These are phyloP conservation scores for Coregonus ussuriensis DNA, from an alignment of 2,797 vertebrate species.

Conservation along the genomic window DNA sequence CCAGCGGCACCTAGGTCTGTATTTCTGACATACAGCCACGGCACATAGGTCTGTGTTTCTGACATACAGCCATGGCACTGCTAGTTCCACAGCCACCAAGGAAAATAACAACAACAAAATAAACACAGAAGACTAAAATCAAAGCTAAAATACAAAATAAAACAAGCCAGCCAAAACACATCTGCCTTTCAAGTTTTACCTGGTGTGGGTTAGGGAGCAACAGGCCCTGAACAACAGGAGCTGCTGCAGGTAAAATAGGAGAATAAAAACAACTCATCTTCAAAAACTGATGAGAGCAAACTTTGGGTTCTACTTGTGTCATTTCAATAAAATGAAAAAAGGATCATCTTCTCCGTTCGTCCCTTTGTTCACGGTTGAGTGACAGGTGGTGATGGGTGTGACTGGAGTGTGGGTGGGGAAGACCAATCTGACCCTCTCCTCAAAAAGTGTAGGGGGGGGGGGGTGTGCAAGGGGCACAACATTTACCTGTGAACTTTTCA, in stretches of 20 bases:
- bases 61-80: conserved; percentile 54
- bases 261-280: conserved; percentile 64
- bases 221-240: conserved; percentile 43
- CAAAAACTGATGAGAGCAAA: conserved; percentile 53
- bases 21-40: too few relatives aligned
- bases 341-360: conserved; percentile 46
- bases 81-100: conserved; percentile 66
- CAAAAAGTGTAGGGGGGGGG: conserved; percentile 4
- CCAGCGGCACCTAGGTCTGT: conserved; percentile 32
- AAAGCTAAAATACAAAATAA: conserved; percentile 60
- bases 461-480: conserved; percentile 28
- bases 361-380: conserved; percentile 63
- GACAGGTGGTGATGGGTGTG: conserved; percentile 44
- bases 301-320: conserved; percentile 67
- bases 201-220: conserved; percentile 38
- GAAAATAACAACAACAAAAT: conserved; percentile 53
- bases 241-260: conserved; percentile 51
- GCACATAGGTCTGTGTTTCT: conserved; percentile 22
- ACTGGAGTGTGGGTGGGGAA: not conserved
- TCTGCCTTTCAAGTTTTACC: conserved; percentile 78
- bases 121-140: conserved; percentile 72
- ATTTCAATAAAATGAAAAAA: conserved; percentile 71
- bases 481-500: conserved; percentile 62
- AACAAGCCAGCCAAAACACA: conserved; percentile 71
- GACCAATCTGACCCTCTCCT: too few relatives aligned